A percentile compares a stretch with the other conserved stretches of the same genome.
These are phyloP conservation scores for Lethocerus indicus DNA, from an alignment of 1,140 invertebrate genomes.

Conservation along the genomic window DNA sequence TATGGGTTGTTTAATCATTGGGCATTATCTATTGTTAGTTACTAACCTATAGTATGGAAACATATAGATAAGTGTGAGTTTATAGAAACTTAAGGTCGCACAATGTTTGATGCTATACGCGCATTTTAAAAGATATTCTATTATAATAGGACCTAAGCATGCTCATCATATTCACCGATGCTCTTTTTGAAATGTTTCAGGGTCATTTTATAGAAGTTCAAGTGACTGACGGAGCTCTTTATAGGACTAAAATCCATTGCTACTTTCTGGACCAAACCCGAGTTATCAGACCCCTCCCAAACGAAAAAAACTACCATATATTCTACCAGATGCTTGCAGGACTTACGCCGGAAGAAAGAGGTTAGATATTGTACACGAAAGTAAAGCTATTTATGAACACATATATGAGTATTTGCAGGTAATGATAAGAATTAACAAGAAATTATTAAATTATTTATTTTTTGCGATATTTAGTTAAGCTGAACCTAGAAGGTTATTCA, in stretches of 20 bases:
- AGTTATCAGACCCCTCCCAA: slow-evolving; percentile 64
- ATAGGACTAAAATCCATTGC: slow-evolving; percentile 90
- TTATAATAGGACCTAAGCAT: too few species aligned
- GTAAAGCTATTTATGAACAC: background rate
- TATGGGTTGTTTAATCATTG: too few species aligned
- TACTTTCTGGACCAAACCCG: slow-evolving; percentile 88
- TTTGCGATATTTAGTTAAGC: slow-evolving; percentile 32
- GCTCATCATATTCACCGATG: too few species aligned
- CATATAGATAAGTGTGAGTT: too few species aligned
- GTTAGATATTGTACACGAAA: slow-evolving; percentile 22
- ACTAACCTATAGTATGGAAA: too few species aligned
- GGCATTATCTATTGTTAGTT: too few species aligned
- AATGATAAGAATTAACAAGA: background rate
- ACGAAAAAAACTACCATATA: slow-evolving; percentile 92
- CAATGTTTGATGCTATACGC: too few species aligned
- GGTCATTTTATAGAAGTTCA: slow-evolving; percentile 93
- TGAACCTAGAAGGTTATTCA: slow-evolving; percentile 70
- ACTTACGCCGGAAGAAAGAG: slow-evolving; percentile 67
- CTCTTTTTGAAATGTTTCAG: too few species aligned
- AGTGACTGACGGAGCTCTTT: slow-evolving; percentile 86
- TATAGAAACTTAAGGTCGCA: too few species aligned
- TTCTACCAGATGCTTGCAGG: slow-evolving; percentile 95
- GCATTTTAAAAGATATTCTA: too few species aligned
- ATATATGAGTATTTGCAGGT: background rate
- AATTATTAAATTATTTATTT: background rate